Evolutionary conservation across 2,888 invertebrate species (phyloP).

Genomic region (Hirtodrosophila histrioides): DNA sequence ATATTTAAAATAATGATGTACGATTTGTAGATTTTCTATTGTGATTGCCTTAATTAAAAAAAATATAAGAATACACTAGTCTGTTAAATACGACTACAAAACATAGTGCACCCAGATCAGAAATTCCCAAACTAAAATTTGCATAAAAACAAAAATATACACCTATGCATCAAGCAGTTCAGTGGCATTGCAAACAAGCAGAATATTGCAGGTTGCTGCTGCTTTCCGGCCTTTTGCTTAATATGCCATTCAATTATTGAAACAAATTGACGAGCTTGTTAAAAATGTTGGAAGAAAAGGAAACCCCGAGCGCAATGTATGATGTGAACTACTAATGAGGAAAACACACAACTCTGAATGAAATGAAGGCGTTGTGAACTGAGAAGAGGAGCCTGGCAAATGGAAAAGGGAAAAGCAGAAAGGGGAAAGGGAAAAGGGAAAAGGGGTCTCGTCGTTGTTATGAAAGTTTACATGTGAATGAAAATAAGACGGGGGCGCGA

Average conservation of each 20-base stretch:
- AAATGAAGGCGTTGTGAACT: constrained; percentile 45
- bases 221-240: not conserved
- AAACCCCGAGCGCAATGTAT: constrained; percentile 4
- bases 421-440: not conserved
- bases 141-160: too few relatives aligned
- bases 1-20: too few relatives aligned
- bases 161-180: too few relatives aligned
- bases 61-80: too few relatives aligned
- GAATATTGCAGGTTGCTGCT: too few relatives aligned
- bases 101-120: too few relatives aligned
- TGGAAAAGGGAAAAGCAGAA: not conserved
- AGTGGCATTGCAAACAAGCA: too few relatives aligned
- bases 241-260: constrained; percentile 53
- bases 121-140: too few relatives aligned
- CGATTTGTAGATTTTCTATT: too few relatives aligned
- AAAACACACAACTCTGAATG: constrained; percentile 26
- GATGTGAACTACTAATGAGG: constrained; percentile 54
- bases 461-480: constrained; percentile 68
- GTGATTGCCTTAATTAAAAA: too few relatives aligned
- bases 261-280: constrained; percentile 55
- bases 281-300: constrained; percentile 35
- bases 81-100: too few relatives aligned
- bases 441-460: constrained; percentile 34
- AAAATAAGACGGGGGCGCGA: constrained; percentile 37
- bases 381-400: not conserved